Percentiles rank a stretch among this genome's conserved stretches.
These are phyloP conservation scores for Lucifuga dentata DNA, from an alignment of 2,113 vertebrate species.

Conservation along the genomic window DNA sequence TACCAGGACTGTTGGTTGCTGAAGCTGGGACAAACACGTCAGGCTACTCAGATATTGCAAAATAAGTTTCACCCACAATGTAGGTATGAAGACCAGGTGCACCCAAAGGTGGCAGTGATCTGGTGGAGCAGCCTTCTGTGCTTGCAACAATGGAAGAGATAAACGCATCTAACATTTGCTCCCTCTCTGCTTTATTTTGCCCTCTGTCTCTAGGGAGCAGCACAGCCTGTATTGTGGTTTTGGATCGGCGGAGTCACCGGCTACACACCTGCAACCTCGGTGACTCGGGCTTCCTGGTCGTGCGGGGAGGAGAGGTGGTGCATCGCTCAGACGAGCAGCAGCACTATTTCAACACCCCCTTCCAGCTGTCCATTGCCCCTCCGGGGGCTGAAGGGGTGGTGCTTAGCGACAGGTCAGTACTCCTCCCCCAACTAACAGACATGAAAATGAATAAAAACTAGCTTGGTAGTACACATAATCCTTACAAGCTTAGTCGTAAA, in stretches of 20 bases:
- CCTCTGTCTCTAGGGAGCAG: slow-evolving; percentile 88
- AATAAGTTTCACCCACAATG: neutral
- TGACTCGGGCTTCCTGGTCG: slow-evolving; percentile 96
- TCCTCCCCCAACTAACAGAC: neutral
- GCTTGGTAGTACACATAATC: no score
- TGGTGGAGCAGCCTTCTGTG: neutral
- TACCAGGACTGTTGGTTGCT: neutral
- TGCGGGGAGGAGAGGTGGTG: slow-evolving; percentile 95
- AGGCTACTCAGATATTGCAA: neutral
- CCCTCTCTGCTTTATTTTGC: neutral
- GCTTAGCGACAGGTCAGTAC: slow-evolving; percentile 83
- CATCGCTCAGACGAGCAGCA: slow-evolving; percentile 98
- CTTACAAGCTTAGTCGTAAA: no score
- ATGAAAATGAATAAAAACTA: no score
- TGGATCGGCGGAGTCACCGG: slow-evolving; percentile 93
- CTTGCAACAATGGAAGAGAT: neutral
- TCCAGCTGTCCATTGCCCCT: slow-evolving; percentile 96
- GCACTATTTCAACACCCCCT: slow-evolving; percentile 94
- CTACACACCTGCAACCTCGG: slow-evolving; percentile 97
- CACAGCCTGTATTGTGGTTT: slow-evolving; percentile 92
- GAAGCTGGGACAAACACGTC: neutral
- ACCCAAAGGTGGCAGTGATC: neutral
- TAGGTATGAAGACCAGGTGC: neutral
- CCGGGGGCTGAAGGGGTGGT: slow-evolving; percentile 94
- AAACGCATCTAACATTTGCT: neutral